These are phyloP conservation scores for Lochmaea capreae DNA, from an alignment of 2,888 invertebrate species.

Conservation along the genomic window DNA sequence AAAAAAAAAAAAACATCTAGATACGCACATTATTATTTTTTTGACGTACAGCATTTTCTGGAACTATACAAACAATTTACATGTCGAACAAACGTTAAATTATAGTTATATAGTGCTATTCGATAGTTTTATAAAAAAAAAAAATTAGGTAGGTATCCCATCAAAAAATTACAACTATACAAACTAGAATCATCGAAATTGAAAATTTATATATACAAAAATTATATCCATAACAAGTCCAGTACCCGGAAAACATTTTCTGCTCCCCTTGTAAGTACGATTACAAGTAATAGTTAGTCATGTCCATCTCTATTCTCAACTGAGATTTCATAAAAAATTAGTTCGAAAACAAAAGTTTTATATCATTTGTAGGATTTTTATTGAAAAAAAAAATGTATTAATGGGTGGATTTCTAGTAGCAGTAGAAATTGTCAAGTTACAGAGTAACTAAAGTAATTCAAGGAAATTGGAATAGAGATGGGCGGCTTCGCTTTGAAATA, in stretches of 20 bases:
- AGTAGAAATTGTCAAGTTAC: too few relatives aligned
- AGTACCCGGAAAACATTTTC: neutral
- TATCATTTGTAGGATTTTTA: too few relatives aligned
- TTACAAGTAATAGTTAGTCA: neutral
- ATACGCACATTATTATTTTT: conserved; percentile 7
- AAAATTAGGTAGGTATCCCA: neutral
- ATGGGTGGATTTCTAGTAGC: too few relatives aligned
- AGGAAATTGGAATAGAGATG: too few relatives aligned
- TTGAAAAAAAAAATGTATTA: too few relatives aligned
- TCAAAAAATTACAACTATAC: conserved; percentile 5
- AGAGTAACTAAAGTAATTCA: too few relatives aligned
- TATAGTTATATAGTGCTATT: neutral
- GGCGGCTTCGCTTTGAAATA: too few relatives aligned
- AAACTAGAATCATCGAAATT: neutral
- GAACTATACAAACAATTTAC: neutral
- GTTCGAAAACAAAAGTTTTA: too few relatives aligned
- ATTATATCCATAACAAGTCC: neutral
- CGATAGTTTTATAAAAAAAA: conserved; percentile 16
- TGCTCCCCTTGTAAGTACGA: neutral
- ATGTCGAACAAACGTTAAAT: neutral
- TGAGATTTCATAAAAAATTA: neutral
- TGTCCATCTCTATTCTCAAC: neutral
- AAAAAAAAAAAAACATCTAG: neutral
- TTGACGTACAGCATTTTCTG: conserved; percentile 5
- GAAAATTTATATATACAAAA: neutral